Evolutionary conservation across 2,888 invertebrate genomes (phyloP).

Genomic region (Polylopha cassiicola): DNA sequence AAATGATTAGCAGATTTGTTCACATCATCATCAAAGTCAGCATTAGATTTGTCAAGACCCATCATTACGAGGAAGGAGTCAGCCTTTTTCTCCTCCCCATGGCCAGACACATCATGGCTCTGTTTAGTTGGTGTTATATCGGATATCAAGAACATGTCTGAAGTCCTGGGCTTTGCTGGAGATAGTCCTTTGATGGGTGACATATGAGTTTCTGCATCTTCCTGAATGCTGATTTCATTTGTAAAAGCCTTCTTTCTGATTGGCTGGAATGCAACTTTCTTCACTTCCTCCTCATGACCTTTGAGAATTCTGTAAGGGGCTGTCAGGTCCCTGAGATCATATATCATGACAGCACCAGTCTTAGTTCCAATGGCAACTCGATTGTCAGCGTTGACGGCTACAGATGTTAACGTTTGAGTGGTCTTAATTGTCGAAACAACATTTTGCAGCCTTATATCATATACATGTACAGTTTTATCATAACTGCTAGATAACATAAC

Average conservation of each 20-base stretch:
- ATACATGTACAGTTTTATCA: slow-evolving; percentile 76
- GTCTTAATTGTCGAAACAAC: slow-evolving; percentile 64
- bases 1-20: slow-evolving; percentile 48
- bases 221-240: slow-evolving; percentile 61
- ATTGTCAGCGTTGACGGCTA: slow-evolving; percentile 63
- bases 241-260: slow-evolving; percentile 46
- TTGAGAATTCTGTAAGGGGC: slow-evolving; percentile 63
- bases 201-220: slow-evolving; percentile 48
- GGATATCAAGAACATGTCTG: slow-evolving; percentile 61
- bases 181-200: slow-evolving; percentile 43
- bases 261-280: slow-evolving; percentile 68
- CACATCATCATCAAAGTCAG: slow-evolving; percentile 48
- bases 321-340: slow-evolving; percentile 74
- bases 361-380: slow-evolving; percentile 75
- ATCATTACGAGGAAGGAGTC: slow-evolving; percentile 67
- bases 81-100: slow-evolving; percentile 45
- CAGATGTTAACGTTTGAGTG: slow-evolving; percentile 54
- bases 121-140: slow-evolving; percentile 56
- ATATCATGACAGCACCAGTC: slow-evolving; percentile 71
- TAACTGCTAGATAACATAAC: slow-evolving; percentile 75
- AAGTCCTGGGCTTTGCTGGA: slow-evolving; percentile 47
- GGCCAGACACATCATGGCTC: slow-evolving; percentile 37
- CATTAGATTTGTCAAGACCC: slow-evolving; percentile 59
- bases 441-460: slow-evolving; percentile 71
- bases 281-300: slow-evolving; percentile 71